A percentile compares a stretch with the other conserved stretches of the same genome.
phyloP scores from a whole-genome alignment of 2,888 invertebrate genomes.

The Nasonovia ribisnigri region DNA sequence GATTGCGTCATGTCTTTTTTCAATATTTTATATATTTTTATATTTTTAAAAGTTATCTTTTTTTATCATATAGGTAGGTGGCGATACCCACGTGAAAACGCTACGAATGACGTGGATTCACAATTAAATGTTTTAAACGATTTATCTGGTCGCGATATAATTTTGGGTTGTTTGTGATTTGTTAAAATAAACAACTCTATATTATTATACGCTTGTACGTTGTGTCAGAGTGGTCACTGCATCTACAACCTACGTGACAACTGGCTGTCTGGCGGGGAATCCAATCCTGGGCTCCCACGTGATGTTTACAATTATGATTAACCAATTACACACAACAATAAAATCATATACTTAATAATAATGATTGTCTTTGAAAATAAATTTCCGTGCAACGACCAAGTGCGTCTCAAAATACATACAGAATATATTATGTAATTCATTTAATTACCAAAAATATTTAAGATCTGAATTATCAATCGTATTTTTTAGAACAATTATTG shows the following conservation, averaged over 20 bases:
- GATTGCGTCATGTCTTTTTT: not conserved
- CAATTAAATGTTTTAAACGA: not conserved
- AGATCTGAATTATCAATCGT: not conserved
- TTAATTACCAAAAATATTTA: not conserved
- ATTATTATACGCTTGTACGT: not conserved
- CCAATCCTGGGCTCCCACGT: not conserved
- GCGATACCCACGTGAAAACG: not conserved
- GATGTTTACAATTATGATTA: not conserved
- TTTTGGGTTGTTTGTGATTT: not conserved
- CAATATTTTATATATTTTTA: not conserved
- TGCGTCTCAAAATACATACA: not conserved
- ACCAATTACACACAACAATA: not conserved
- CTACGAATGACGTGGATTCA: not conserved
- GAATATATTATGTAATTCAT: not conserved
- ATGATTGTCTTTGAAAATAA: not conserved
- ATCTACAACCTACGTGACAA: not conserved
- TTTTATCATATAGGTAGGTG: not conserved
- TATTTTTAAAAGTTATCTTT: not conserved
- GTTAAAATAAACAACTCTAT: not conserved
- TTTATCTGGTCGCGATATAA: not conserved
- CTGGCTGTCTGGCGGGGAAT: not conserved
- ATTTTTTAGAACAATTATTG: not conserved
- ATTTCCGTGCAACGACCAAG: not conserved
- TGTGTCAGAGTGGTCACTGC: not conserved
- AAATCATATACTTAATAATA: not conserved